Evolutionary conservation across 2,888 invertebrate genomes (phyloP).

Genomic region (Parelbella ahira): DNA sequence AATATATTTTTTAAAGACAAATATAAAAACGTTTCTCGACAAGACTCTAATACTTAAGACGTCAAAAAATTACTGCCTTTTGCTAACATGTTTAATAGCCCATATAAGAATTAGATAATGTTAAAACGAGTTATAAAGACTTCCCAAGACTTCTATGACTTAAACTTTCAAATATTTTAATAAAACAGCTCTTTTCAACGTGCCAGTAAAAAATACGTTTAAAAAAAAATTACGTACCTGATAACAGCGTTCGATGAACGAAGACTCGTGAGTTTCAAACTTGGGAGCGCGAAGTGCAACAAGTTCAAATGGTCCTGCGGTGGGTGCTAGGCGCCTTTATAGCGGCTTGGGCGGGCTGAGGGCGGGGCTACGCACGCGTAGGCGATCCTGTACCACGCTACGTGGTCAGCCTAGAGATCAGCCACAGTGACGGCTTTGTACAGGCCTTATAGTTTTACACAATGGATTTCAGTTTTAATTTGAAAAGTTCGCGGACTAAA

Average conservation of each 20-base stretch:
- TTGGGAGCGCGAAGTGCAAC: conserved; percentile 55
- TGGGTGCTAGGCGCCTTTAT: conserved; percentile 53
- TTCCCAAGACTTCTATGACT: too few relatives aligned
- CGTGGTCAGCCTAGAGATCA: conserved; percentile 12
- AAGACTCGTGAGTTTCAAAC: conserved; percentile 31
- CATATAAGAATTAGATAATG: too few relatives aligned
- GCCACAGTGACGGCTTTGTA: conserved; percentile 23
- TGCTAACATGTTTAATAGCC: too few relatives aligned
- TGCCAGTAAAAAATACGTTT: too few relatives aligned
- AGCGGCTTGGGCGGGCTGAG: conserved; percentile 57
- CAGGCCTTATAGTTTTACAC: conserved; percentile 20
- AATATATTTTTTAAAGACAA: too few relatives aligned
- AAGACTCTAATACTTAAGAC: too few relatives aligned
- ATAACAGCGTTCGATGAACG: conserved; percentile 13
- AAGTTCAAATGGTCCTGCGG: conserved; percentile 47
- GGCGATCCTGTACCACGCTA: conserved; percentile 15
- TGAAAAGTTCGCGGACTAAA: conserved; percentile 19
- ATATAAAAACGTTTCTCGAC: too few relatives aligned
- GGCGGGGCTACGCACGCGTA: conserved; percentile 73
- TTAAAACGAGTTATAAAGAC: too few relatives aligned
- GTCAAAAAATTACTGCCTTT: too few relatives aligned
- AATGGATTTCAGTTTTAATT: conserved; percentile 20
- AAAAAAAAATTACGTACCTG: conserved; percentile 18
- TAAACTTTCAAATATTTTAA: too few relatives aligned
- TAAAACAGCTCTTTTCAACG: too few relatives aligned